Evolutionary conservation across 1,140 invertebrate species (phyloP).

Genomic region (Tyrophagus putrescentiae): DNA sequence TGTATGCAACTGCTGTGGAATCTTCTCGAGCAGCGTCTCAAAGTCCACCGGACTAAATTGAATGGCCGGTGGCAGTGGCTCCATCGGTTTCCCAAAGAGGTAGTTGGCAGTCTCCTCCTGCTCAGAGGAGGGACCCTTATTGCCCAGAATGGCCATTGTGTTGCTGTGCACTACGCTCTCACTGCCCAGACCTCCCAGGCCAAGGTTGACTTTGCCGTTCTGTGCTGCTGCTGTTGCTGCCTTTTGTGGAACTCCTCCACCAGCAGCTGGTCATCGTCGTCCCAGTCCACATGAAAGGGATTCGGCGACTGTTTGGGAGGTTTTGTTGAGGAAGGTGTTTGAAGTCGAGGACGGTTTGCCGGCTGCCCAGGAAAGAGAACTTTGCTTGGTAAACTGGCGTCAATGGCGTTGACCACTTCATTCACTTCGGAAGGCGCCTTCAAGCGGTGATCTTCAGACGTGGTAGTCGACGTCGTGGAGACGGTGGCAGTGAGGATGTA

Average conservation of each 20-base stretch:
- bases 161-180: too few species aligned
- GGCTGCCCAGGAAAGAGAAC: neutral
- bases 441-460: neutral
- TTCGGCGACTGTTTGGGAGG: neutral
- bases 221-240: neutral
- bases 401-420: neutral
- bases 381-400: neutral
- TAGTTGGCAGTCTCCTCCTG: neutral
- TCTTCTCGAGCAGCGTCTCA: neutral
- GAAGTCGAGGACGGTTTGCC: too few species aligned
- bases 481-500: neutral
- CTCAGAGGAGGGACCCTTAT: neutral
- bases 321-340: too few species aligned
- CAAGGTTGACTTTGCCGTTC: neutral
- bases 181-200: too few species aligned
- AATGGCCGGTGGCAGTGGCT: neutral
- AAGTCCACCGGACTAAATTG: conserved; percentile 7
- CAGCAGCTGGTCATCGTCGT: neutral
- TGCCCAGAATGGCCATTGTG: too few species aligned
- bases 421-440: neutral
- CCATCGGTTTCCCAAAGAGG: neutral
- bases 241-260: neutral
- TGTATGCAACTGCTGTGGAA: neutral
- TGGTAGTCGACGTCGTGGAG: neutral
- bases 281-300: conserved; percentile 1